These are phyloP conservation scores for Zophobas morio DNA, from an alignment of 1,140 invertebrate species.

Conservation along the genomic window DNA sequence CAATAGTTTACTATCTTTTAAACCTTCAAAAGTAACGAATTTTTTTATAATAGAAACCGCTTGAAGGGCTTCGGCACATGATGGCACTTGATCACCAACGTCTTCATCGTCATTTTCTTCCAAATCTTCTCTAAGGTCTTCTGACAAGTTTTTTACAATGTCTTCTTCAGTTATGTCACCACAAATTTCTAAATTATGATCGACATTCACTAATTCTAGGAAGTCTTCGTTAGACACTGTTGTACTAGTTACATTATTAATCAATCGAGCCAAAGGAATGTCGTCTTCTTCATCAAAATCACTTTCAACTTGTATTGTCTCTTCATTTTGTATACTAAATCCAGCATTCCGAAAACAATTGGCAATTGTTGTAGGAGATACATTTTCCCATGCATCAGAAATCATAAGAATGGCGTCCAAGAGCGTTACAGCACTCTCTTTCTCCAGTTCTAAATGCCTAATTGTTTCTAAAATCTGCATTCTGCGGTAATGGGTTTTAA, in stretches of 20 bases:
- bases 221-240: too few species aligned
- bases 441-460: conserved; percentile 1
- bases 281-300: not conserved
- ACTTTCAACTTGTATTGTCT: not conserved
- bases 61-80: too few species aligned
- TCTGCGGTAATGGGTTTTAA: conserved; percentile 4
- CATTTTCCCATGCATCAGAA: conserved; percentile 14
- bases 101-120: too few species aligned
- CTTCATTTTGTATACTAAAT: not conserved
- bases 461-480: conserved; percentile 1
- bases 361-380: not conserved
- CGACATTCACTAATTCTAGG: too few species aligned
- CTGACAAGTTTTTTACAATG: too few species aligned
- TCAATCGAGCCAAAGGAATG: not conserved
- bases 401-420: conserved; percentile 4
- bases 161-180: too few species aligned
- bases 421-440: not conserved
- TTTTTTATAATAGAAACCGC: too few species aligned
- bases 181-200: too few species aligned
- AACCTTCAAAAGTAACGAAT: too few species aligned
- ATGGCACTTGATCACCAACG: too few species aligned
- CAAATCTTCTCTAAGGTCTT: too few species aligned
- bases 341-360: not conserved
- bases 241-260: not conserved
- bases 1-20: too few species aligned